Base-by-base conservation (phyloP, 2,888 invertebrate genomes). In the Strigamia transsilvanica region DNA sequence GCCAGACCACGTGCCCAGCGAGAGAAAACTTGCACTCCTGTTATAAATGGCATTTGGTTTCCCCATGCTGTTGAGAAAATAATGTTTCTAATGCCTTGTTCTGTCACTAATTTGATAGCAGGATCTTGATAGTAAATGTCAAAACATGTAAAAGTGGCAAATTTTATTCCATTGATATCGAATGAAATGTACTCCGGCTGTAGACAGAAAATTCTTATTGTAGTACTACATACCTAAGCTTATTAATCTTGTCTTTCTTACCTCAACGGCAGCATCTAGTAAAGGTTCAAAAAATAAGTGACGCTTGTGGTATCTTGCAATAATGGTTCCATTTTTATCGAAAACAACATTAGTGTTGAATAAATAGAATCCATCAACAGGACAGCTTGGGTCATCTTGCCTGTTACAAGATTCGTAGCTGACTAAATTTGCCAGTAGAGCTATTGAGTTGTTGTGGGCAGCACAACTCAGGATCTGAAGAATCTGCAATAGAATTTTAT, bases 101-200 rank as follows among this genome's bases (percentile, higher is more conserved):
- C 89, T 84, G 90, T 88, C 0, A 91, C 89, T 13, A 92, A 87
- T 83, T 90, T 89, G 10, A 93, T 88, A 0, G 92, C 90, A 0
- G 95, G 94, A 6, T 91, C 88, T 85, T 92, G 90, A 88, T 94
- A 95, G 85, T 95, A 87, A 10, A 96, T 91, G 86, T 96, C 96
- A 86, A 95, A 96, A 87, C 96, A 96, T 79, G 93, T 92, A 86
- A 94, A 93, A 84, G 93, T 91, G 0, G 95, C 95, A 86, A 95
- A 94, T 12, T 90, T 91, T 0, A 93, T 93, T n/a, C 34, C 34
- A 13, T 41, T 42, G 18, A 42, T 23, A 10, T 80, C 42, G 13
- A 80, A 46, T 23, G 38, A n/a, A 15, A 42, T 15, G 38, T 80
- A 80, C 23, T 41, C 41, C 4, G 80, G 12, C 38, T 41, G 21